These are phyloP conservation scores for Diplazon laetatorius DNA, from an alignment of 2,888 invertebrate genomes.

Conservation along the genomic window DNA sequence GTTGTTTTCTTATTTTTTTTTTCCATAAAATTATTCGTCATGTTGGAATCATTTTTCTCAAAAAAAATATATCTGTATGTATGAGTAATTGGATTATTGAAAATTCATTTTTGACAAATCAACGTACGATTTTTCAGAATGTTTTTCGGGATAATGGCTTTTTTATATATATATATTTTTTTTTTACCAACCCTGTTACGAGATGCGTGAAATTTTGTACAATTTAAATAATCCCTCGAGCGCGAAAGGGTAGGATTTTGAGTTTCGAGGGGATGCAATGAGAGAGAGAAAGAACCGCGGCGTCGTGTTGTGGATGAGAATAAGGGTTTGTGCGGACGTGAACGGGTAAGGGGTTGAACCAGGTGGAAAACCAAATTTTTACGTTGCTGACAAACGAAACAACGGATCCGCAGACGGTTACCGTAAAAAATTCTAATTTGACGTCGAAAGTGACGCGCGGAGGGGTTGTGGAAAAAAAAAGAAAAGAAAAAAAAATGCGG, in stretches of 20 bases:
- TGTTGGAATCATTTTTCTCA: too few relatives aligned
- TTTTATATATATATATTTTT: constrained; percentile 24
- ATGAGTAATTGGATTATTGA: too few relatives aligned
- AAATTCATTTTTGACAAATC: too few relatives aligned
- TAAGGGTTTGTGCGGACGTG: constrained; percentile 57
- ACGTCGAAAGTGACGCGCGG: constrained; percentile 74
- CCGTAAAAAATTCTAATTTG: constrained; percentile 80
- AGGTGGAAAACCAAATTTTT: constrained; percentile 79
- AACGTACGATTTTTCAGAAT: too few relatives aligned
- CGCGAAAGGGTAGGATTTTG: constrained; percentile 59
- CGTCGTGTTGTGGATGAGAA: constrained; percentile 8
- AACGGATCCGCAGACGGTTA: constrained; percentile 68
- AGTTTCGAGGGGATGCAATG: constrained; percentile 35
- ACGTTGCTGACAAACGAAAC: constrained; percentile 56
- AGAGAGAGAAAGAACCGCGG: constrained; percentile 7
- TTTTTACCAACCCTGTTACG: constrained; percentile 19
- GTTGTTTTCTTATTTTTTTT: too few relatives aligned
- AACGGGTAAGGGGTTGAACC: constrained; percentile 66
- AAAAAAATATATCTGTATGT: too few relatives aligned
- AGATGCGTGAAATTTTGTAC: constrained; percentile 48
- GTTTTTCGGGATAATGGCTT: constrained; percentile 3
- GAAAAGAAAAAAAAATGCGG: constrained; percentile 47
- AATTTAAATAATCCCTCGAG: constrained; percentile 61
- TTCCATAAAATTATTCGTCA: too few relatives aligned
- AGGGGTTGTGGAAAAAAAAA: too few relatives aligned